Percentiles rank a stretch among this genome's conserved stretches.
phyloP scores from a whole-genome alignment of 92 coral and sea anemone species.

The Zoanthus gigantus region DNA sequence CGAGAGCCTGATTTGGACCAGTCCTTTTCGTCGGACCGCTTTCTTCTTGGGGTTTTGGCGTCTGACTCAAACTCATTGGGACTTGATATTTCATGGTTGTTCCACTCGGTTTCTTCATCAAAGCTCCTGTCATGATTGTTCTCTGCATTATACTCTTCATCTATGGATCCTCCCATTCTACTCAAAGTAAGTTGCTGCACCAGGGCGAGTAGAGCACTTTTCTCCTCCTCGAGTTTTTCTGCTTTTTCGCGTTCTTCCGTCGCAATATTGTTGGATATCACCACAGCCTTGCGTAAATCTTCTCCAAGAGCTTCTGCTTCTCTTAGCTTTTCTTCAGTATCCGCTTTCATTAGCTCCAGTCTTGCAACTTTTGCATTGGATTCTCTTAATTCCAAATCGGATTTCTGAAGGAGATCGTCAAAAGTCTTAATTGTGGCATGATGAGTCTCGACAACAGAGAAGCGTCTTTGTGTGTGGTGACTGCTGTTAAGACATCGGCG shows the following conservation, averaged over 20 bases:
- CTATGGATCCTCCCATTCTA: constrained; percentile 11
- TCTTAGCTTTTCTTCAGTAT: constrained; percentile 79
- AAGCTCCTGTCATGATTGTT: too few species aligned
- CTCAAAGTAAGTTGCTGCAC: constrained; percentile 28
- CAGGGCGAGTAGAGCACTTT: constrained; percentile 35
- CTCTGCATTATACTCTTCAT: not conserved
- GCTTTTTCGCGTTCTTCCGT: constrained; percentile 81
- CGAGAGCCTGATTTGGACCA: constrained; percentile 18
- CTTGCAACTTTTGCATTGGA: constrained; percentile 83
- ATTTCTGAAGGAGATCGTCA: constrained; percentile 80
- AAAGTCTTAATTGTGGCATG: constrained; percentile 80
- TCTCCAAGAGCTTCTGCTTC: constrained; percentile 75
- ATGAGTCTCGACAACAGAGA: constrained; percentile 61
- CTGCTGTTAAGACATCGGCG: constrained; percentile 71
- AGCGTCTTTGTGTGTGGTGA: constrained; percentile 61
- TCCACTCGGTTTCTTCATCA: not conserved
- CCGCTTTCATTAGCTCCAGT: constrained; percentile 76
- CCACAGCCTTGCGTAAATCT: constrained; percentile 85
- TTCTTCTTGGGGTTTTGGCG: not conserved
- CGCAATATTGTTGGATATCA: constrained; percentile 81
- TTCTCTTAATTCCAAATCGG: constrained; percentile 82
- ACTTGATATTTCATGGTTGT: not conserved
- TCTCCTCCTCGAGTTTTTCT: constrained; percentile 61
- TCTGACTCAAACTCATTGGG: not conserved
- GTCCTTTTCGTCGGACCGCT: not conserved